Conservation (phyloP, 2,888 invertebrate species). For the Cloeon dipterum region DNA sequence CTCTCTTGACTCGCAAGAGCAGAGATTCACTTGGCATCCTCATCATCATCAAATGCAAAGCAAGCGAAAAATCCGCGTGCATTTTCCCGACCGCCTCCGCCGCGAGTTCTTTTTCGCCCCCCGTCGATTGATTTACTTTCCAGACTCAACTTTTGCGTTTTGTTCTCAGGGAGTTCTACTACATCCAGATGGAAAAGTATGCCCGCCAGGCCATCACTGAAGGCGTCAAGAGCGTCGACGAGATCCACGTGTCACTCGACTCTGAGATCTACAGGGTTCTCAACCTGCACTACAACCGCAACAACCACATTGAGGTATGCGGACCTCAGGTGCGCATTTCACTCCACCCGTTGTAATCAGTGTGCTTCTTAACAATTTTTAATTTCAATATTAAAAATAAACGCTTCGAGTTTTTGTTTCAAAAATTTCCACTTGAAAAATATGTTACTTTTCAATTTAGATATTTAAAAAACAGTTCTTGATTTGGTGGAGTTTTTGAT, state of each 20-base stretch:
- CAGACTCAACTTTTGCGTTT: background rate
- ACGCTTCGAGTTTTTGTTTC: too few species aligned
- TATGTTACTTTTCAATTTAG: too few species aligned
- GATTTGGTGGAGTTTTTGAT: too few species aligned
- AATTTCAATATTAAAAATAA: too few species aligned
- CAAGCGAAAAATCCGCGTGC: too few species aligned
- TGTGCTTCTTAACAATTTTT: background rate
- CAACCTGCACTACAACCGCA: constrained; percentile 96
- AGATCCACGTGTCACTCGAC: constrained; percentile 82
- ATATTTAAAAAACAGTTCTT: too few species aligned
- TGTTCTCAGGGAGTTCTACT: constrained; percentile 91
- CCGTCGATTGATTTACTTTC: background rate
- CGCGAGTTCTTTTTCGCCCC: too few species aligned
- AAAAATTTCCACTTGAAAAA: too few species aligned
- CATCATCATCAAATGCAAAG: too few species aligned
- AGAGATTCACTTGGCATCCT: too few species aligned
- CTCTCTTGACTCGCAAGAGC: too few species aligned
- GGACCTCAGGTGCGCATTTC: constrained; percentile 41
- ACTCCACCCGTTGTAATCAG: background rate
- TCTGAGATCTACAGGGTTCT: constrained; percentile 94
- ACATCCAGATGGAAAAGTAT: constrained; percentile 99
- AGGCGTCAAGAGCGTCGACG: constrained; percentile 79
- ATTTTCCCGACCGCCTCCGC: too few species aligned
- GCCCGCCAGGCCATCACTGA: constrained; percentile 95
- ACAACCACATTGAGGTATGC: constrained; percentile 85